Percentiles rank a stretch among this genome's conserved stretches.
These are phyloP conservation scores for Aplysia californica DNA, from an alignment of 1,140 invertebrate species.

Conservation along the genomic window DNA sequence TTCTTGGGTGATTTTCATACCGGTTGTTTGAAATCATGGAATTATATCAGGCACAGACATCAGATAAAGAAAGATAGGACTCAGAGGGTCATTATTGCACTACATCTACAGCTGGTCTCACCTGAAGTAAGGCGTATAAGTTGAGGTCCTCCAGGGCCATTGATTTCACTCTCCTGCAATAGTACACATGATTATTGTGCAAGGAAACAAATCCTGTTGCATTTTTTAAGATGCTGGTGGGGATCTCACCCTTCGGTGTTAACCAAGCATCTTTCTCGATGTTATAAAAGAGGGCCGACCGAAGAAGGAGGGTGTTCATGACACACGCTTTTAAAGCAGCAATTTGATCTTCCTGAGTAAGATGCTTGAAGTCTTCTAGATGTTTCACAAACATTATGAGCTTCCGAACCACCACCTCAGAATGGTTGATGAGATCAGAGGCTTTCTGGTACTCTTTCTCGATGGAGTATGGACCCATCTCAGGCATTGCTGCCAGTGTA, in stretches of 20 bases:
- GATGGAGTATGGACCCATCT: slow-evolving; percentile 19
- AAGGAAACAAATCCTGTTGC: slow-evolving; percentile 59
- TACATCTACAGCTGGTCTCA: slow-evolving; percentile 8
- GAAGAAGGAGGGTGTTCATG: slow-evolving; percentile 50
- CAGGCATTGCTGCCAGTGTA: slow-evolving; percentile 32
- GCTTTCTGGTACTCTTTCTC: slow-evolving; percentile 45
- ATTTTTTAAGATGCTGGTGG: slow-evolving; percentile 59
- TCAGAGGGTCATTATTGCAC: too few relatives aligned
- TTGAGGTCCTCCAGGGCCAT: slow-evolving; percentile 54
- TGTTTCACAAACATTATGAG: slow-evolving; percentile 59
- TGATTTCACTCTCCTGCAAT: slow-evolving; percentile 58
- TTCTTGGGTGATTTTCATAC: too few relatives aligned
- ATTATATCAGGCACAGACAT: too few relatives aligned
- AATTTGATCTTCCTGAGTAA: slow-evolving; percentile 58
- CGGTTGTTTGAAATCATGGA: too few relatives aligned
- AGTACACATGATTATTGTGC: slow-evolving; percentile 61
- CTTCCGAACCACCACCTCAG: slow-evolving; percentile 50
- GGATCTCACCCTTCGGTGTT: slow-evolving; percentile 55
- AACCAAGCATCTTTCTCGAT: slow-evolving; percentile 56
- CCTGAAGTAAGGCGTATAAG: slow-evolving; percentile 80
- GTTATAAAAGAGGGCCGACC: slow-evolving; percentile 55
- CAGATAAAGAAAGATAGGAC: too few relatives aligned
- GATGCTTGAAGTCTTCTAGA: slow-evolving; percentile 50
- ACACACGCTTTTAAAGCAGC: slow-evolving; percentile 51
- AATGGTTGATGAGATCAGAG: slow-evolving; percentile 57